A percentile compares a stretch with the other conserved stretches of the same genome.
Conservation (phyloP, 37 sponge, comb jelly and placozoan genomes). For the Aphrocallistes beatrix region DNA sequence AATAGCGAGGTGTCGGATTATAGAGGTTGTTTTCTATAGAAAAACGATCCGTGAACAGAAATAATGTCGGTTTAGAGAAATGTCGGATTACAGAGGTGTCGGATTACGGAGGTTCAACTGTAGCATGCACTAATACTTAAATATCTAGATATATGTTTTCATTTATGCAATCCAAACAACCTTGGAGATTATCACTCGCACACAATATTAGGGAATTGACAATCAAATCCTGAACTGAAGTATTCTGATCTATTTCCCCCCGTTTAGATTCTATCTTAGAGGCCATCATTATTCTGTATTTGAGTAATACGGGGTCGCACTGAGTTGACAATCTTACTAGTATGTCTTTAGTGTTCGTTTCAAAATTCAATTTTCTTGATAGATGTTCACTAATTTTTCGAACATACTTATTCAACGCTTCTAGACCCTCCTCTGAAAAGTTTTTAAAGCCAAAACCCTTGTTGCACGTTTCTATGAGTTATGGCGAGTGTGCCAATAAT, state of each 20-base stretch:
- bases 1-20: no score
- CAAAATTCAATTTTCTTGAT: background rate
- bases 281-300: no score
- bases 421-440: background rate
- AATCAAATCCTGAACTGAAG: background rate
- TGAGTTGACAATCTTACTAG: background rate
- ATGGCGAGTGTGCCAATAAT: background rate
- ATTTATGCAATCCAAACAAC: background rate
- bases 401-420: background rate
- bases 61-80: no score
- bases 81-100: no score
- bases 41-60: no score
- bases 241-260: background rate
- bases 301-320: no score
- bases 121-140: no score
- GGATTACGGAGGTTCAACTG: no score
- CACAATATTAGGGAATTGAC: background rate
- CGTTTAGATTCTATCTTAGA: background rate
- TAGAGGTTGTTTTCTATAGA: no score
- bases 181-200: background rate
- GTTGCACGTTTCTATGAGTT: background rate
- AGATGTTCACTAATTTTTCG: background rate
- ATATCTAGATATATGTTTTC: no score
- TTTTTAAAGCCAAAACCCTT: background rate
- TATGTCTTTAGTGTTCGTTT: background rate